Base-by-base conservation (phyloP, 2,797 vertebrate species). In the Meda fulgida region DNA sequence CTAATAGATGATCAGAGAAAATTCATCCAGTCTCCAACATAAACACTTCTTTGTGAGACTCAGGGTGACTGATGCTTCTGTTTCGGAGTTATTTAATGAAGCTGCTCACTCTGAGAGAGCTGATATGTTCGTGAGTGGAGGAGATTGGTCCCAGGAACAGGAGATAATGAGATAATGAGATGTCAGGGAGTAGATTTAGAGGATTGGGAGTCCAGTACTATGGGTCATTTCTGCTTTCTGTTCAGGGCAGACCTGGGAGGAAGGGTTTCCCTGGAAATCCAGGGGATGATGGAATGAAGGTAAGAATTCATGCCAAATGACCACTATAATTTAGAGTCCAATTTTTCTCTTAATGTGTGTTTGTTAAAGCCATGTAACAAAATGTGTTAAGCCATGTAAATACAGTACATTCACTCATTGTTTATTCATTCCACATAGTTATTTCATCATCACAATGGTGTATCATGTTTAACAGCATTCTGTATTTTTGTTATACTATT, bases 171-270 rank as follows among this genome's bases (percentile, higher is more conserved):
- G 71, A 40, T 85, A 85, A 88, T 88, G 38, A 84, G 65, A 84
- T 81, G 67, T 77, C 80, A 79, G 43, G 26, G 67, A 78, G 78
- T 19, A 67, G 67, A 14, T 76, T 84, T 79, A 84, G 51, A 77
- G 82, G 84, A 3, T 21, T 43, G 29, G 46, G 60, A 67, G 88
- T 86, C 80, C 87, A 89, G 89, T 92, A 91, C 92, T 91, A 85
- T 91, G 88, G 89, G 91, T 93, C 90, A 92, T 93, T 89, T 93
- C 78, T 90, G 88, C 88, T 92, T 92, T 93, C 90, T 89, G 96
- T 97, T 92, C 93, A 99, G 98, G 98, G 98, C 91, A 97, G 96
- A 60, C 94, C 94, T 85, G 98, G 98, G 89, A 95, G 96, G 89
- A 97, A 97, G 87, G 98, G 98, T 80, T 97, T 97, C 93, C 92